Base-by-base conservation (phyloP, 2,888 invertebrate genomes). In the Cheilosia soror region DNA sequence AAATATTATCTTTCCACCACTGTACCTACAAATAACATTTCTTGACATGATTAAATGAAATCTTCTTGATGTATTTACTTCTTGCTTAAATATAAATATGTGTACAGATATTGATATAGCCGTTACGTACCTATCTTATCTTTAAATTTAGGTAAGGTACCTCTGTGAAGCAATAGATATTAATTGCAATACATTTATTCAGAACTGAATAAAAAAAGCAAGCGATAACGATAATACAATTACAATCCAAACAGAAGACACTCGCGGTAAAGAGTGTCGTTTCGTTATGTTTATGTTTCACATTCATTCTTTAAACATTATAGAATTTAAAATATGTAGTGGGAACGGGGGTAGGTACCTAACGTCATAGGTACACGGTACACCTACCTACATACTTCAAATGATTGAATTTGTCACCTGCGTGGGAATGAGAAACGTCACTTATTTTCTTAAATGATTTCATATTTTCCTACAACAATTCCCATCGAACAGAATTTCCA, bases 391-490 rank as follows among this genome's bases (percentile, higher is more conserved):
- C 5, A 42, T n/a, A n/a, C 3, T 47, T 4, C 4, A 7, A 7
- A 47, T 7, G 2, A 20, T 20, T 20, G 1, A 20, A 51, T 27
- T 13, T 27, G 25, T 25, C 53, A 31, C 2, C 53, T 25, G 78
- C 57, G 65, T 65, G 33, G 72, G 78, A 65, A 49, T 65, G 33
- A 65, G 78, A 65, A 49, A 58, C 20, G n/a, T 9, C 25, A 25
- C 33, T 51, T 58, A 76, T 76, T 66, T 76, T 66, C 31, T 42
- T 57, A 37, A 69, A 47, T 79, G 78, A 79, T 51, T 72, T 79
- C 78, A 79, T 51, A 11, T 11, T n/a, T 37, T 37, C 42, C n/a
- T 58, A 27, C 29, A 58, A 27, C 29, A 58, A 79, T 60, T 72
- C 15, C 42, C 53, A 60, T 25, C 27, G 31, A 40, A 79, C 60